Percentiles rank a stretch among this genome's conserved stretches.
These are phyloP conservation scores for Conomelus anceps DNA, from an alignment of 2,888 invertebrate species.

Conservation along the genomic window DNA sequence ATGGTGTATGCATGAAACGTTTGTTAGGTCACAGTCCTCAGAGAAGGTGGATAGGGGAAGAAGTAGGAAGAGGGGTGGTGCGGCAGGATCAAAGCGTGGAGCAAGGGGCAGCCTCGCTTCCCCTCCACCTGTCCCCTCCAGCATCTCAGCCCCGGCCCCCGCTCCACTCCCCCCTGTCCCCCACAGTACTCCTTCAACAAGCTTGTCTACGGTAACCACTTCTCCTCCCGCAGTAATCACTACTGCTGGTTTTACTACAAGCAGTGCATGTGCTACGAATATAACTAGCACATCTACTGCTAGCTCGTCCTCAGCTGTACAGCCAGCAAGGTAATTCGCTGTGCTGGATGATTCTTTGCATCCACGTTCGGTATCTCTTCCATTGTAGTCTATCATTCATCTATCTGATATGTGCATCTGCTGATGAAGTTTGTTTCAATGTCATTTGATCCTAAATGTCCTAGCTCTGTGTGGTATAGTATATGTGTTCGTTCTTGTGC, in stretches of 20 bases:
- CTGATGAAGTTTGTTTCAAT: background rate
- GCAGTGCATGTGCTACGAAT: background rate
- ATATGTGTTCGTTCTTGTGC: background rate
- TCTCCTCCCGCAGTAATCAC: background rate
- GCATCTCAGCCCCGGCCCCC: background rate
- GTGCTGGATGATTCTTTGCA: background rate
- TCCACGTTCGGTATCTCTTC: background rate
- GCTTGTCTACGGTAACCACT: background rate
- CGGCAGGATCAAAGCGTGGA: constrained; percentile 5
- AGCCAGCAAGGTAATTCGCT: background rate
- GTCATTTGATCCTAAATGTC: background rate
- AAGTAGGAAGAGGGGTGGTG: constrained; percentile 26
- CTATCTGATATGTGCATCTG: background rate
- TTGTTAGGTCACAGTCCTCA: constrained; percentile 43
- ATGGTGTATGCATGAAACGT: constrained; percentile 24
- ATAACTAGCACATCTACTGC: background rate
- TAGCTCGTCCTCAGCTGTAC: background rate
- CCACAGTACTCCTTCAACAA: background rate
- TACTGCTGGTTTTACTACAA: background rate
- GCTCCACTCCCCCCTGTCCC: constrained; percentile 5
- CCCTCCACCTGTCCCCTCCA: constrained; percentile 2
- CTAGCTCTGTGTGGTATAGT: background rate
- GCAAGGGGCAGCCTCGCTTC: constrained; percentile 4
- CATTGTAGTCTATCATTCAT: background rate
- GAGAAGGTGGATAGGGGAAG: constrained; percentile 44